Evolutionary conservation across 2,113 vertebrate species (phyloP).

Genomic region (Pangasianodon gigas): DNA sequence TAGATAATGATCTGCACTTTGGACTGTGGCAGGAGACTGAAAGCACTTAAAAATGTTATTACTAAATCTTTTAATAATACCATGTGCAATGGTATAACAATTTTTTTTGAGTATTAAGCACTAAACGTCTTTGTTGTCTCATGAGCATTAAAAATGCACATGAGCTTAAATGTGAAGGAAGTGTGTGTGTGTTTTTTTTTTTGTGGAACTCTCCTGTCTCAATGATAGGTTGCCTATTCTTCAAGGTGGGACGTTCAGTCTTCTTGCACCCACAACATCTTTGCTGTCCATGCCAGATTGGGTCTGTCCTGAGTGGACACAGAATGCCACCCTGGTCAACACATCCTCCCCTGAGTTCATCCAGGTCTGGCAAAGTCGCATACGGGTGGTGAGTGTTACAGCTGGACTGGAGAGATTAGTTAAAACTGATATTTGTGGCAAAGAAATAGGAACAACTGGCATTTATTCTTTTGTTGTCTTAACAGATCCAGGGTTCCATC

Average conservation of each 20-base stretch:
- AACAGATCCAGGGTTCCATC: conserved; percentile 88
- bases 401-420: not conserved
- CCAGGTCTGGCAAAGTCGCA: conserved; percentile 89
- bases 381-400: conserved; percentile 81
- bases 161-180: not conserved
- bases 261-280: conserved; percentile 86
- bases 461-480: not conserved
- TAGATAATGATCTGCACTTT: not conserved
- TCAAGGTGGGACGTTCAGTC: conserved; percentile 90
- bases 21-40: not conserved
- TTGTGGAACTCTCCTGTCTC: conserved; percentile 22
- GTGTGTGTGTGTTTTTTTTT: not conserved
- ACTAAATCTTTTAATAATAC: not conserved
- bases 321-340: conserved; percentile 84
- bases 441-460: not conserved
- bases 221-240: conserved; percentile 87
- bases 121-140: not conserved
- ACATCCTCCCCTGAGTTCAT: conserved; percentile 80
- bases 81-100: not conserved
- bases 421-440: not conserved
- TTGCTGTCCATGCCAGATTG: conserved; percentile 92
- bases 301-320: conserved; percentile 91
- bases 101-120: not conserved
- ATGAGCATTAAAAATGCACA: not conserved
- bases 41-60: not conserved